Percentiles rank a stretch among this genome's conserved stretches.
These are phyloP conservation scores for Watsonalla cultraria DNA, from an alignment of 2,888 invertebrate genomes.

Conservation along the genomic window DNA sequence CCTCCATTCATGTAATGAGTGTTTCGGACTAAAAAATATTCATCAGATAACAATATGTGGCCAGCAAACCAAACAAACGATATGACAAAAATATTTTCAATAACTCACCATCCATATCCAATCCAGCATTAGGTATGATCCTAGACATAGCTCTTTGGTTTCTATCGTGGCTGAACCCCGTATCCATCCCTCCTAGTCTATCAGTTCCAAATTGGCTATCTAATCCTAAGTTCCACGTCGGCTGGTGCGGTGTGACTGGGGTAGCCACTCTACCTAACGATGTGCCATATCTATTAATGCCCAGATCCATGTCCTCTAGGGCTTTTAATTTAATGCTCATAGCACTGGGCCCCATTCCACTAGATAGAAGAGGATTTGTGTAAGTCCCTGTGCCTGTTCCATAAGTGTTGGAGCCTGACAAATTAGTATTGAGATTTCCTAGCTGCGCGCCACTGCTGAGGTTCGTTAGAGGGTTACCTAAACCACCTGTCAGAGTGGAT, in stretches of 20 bases:
- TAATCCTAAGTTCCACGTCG: constrained; percentile 79
- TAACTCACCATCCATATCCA: constrained; percentile 70
- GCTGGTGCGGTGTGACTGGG: constrained; percentile 82
- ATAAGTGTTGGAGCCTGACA: constrained; percentile 56
- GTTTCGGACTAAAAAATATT: constrained; percentile 56
- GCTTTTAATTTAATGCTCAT: constrained; percentile 84
- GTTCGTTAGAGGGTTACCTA: constrained; percentile 64
- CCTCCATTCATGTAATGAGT: constrained; percentile 79
- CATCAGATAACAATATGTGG: neutral
- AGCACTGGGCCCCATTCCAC: constrained; percentile 77
- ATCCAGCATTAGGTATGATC: constrained; percentile 68
- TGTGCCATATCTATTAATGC: constrained; percentile 77
- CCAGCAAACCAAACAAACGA: constrained; percentile 1
- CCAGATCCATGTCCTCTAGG: constrained; percentile 85
- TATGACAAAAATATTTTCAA: neutral
- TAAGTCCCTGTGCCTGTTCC: constrained; percentile 75
- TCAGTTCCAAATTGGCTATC: constrained; percentile 80
- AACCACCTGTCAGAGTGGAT: constrained; percentile 58
- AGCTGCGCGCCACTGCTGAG: constrained; percentile 63
- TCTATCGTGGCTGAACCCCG: constrained; percentile 79
- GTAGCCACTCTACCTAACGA: constrained; percentile 77
- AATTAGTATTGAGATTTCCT: constrained; percentile 61
- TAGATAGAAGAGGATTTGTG: constrained; percentile 81
- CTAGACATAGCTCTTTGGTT: constrained; percentile 77
- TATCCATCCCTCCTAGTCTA: constrained; percentile 75